phyloP scores from a whole-genome alignment of 2,888 invertebrate genomes.

The Phragmatobia fuliginosa region DNA sequence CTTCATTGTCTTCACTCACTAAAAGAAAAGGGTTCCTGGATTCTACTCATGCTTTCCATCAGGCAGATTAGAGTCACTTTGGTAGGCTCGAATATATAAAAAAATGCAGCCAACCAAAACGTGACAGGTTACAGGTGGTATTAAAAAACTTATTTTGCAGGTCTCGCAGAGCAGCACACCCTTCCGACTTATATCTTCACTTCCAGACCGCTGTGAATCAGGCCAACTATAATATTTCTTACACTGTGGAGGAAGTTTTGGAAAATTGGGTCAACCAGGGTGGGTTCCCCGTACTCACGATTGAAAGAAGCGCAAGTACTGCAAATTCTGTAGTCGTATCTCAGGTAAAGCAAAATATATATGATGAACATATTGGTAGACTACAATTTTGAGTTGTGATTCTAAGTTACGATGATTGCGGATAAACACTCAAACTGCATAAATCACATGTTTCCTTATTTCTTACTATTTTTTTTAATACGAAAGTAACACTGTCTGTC shows the following conservation, averaged over 20 bases:
- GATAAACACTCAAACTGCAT: background rate
- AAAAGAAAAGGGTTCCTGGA: no score
- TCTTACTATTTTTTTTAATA: no score
- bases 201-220: constrained; percentile 62
- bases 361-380: background rate
- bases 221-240: constrained; percentile 65
- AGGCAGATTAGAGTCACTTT: no score
- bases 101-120: no score
- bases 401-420: background rate
- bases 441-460: no score
- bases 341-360: constrained; percentile 64
- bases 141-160: no score
- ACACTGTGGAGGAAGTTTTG: constrained; percentile 87
- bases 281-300: constrained; percentile 91
- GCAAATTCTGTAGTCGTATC: constrained; percentile 67
- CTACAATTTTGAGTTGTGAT: background rate
- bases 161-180: constrained; percentile 65
- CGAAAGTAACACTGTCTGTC: no score
- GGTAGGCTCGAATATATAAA: no score
- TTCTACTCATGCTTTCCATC: no score
- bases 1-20: no score
- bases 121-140: no score
- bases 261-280: constrained; percentile 91
- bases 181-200: constrained; percentile 66
- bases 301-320: constrained; percentile 76